Evolutionary conservation across 2,888 invertebrate species (phyloP), one percentile per base, ranked within the genome.

Genomic region (Meteorus cinctellus): DNA sequence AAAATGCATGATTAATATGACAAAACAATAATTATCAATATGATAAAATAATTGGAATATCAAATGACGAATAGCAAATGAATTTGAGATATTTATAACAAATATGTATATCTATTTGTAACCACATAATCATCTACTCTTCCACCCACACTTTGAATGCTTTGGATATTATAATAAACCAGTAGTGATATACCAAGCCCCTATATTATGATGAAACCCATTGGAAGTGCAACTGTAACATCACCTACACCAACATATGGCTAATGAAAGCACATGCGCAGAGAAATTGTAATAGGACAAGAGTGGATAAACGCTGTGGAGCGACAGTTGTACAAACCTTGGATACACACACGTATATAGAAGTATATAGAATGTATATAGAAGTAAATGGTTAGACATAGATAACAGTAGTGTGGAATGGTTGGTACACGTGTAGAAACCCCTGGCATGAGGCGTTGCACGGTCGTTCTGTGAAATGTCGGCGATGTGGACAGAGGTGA

Each of bases 401-500:
- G 51, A 36, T 34, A 55, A 70, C 45, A 65, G 74, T 36, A 27
- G 31, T 59, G 51, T 29, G 70, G 76, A 80, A 78, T 77, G 73
- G 73, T 78, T 73, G 48, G 68, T 79, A 79, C 79, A 80, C 80
- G 79, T 79, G 80, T 80, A 79, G 77, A 77, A 59, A 60, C 12
- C 62, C 29, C 74, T 71, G 77, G 78, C 79, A 78, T 74, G 80
- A 79, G 80, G 79, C 79, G 80, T 79, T 76, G 77, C 77, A 79
- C 65, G 72, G 45, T 55, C 51, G 27, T 67, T 68, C 48, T 31
- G 55, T 55, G 69, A 69, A 69, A 41, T 45, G 71, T 59, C 71
- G 62, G 71, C 51, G 51, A n/a, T 41, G 68, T 27, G 68, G 45
- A 36, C 24, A 34, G 19, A 24, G 41, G 76, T 76, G 77, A 63